Conservation (phyloP, 2,888 invertebrate genomes). For the Thecocarcelia acutangulata region DNA sequence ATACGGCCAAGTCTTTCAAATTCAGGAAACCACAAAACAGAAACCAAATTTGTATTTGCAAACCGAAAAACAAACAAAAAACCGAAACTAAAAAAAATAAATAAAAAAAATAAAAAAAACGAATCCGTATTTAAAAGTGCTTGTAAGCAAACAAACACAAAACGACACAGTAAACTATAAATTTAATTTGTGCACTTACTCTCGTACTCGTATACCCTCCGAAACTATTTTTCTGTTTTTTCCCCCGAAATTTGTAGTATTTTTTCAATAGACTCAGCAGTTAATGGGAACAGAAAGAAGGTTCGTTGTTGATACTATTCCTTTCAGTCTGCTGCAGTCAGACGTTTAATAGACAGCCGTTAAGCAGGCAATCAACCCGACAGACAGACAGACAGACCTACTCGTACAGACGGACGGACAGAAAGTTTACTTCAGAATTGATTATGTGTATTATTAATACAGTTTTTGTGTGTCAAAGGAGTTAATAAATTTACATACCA, state of each 20-base stretch:
- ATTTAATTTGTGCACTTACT: constrained; percentile 34
- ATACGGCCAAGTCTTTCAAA: constrained; percentile 64
- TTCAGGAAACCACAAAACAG: constrained; percentile 55
- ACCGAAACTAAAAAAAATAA: too few relatives aligned
- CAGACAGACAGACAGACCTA: too few relatives aligned
- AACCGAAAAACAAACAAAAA: constrained; percentile 25
- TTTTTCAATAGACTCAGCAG: too few relatives aligned
- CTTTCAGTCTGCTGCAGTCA: constrained; percentile 6
- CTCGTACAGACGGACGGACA: constrained; percentile 6
- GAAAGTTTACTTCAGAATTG: constrained; percentile 58
- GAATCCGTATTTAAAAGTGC: too few relatives aligned
- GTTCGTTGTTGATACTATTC: background rate
- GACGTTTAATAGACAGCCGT: constrained; percentile 43
- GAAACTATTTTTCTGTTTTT: background rate
- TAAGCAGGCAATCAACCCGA: constrained; percentile 11
- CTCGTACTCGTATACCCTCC: constrained; percentile 3
- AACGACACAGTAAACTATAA: constrained; percentile 36
- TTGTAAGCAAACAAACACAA: too few relatives aligned
- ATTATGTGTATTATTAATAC: constrained; percentile 2
- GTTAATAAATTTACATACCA: constrained; percentile 59
- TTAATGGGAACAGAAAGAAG: background rate
- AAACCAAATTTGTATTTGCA: constrained; percentile 11
- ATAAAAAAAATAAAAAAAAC: too few relatives aligned
- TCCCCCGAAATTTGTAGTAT: too few relatives aligned
- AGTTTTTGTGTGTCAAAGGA: constrained; percentile 49